These are phyloP conservation scores for Calameuta idolon DNA, from an alignment of 2,888 invertebrate genomes.

Conservation along the genomic window DNA sequence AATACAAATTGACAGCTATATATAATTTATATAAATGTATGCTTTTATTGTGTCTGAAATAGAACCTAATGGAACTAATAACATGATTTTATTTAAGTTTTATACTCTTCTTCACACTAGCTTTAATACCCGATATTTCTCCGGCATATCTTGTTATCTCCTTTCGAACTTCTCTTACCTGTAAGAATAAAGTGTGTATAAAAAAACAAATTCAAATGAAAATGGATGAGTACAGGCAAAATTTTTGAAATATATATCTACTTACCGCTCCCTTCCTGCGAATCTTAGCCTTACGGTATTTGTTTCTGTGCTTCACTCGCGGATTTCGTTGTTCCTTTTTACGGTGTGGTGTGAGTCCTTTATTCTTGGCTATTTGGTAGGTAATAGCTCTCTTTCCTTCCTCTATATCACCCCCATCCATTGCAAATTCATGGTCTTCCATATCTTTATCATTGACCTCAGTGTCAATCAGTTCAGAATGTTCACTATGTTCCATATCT, in stretches of 20 bases:
- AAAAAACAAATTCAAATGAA: not conserved
- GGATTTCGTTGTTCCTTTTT: conserved; percentile 96
- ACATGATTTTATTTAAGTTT: conserved; percentile 77
- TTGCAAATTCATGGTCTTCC: conserved; percentile 53
- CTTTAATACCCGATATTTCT: conserved; percentile 94
- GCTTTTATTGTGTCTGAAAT: not conserved
- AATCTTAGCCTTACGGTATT: conserved; percentile 92
- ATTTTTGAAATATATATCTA: conserved; percentile 18
- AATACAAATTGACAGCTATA: not conserved
- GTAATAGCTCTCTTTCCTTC: conserved; percentile 85
- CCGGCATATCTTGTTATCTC: conserved; percentile 89
- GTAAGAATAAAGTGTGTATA: conserved; percentile 19
- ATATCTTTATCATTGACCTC: conserved; percentile 48
- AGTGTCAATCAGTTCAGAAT: conserved; percentile 20
- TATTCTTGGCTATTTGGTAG: conserved; percentile 95
- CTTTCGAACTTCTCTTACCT: conserved; percentile 83
- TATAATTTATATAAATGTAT: not conserved
- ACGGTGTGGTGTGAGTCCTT: conserved; percentile 89
- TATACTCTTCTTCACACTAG: conserved; percentile 88
- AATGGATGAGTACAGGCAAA: not conserved
- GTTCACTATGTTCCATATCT: conserved; percentile 31
- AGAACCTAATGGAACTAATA: not conserved
- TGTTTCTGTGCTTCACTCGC: conserved; percentile 92
- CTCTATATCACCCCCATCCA: conserved; percentile 35
- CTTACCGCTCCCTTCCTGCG: conserved; percentile 91